A percentile compares a stretch with the other conserved stretches of the same genome.
Conservation (phyloP, 2,888 invertebrate species). For the Philereme transversata region DNA sequence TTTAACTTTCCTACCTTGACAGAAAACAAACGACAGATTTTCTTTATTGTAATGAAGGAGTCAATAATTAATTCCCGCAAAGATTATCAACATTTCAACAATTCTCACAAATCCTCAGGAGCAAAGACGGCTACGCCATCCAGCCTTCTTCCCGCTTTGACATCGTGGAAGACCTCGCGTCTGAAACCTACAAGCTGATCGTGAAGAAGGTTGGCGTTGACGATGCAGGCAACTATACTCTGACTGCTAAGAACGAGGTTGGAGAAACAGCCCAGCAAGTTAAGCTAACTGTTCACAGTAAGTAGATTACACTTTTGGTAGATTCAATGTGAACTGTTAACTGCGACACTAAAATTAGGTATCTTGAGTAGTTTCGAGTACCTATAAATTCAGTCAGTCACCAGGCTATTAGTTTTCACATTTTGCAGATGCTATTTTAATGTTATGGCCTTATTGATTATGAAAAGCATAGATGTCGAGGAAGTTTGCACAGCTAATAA, state of each 20-base stretch:
- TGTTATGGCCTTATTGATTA: too few relatives aligned
- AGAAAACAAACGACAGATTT: too few relatives aligned
- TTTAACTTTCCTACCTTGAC: too few relatives aligned
- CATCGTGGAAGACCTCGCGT: conserved; percentile 84
- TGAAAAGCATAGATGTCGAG: too few relatives aligned
- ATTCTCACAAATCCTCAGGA: conserved; percentile 60
- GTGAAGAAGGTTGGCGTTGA: conserved; percentile 88
- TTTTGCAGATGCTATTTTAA: too few relatives aligned
- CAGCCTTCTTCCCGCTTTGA: conserved; percentile 83
- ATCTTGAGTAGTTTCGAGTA: background rate
- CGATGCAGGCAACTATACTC: conserved; percentile 91
- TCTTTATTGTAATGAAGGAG: too few relatives aligned
- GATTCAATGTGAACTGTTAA: too few relatives aligned
- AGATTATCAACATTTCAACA: too few relatives aligned
- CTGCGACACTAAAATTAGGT: too few relatives aligned
- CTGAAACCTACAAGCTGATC: conserved; percentile 87
- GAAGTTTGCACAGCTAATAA: too few relatives aligned
- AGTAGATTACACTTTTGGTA: conserved; percentile 45
- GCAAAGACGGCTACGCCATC: conserved; percentile 86
- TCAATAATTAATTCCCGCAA: too few relatives aligned
- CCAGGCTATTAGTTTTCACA: too few relatives aligned
- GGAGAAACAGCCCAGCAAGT: conserved; percentile 89
- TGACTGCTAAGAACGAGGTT: conserved; percentile 90
- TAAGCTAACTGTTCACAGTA: conserved; percentile 89
- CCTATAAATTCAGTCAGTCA: background rate